A percentile compares a stretch with the other conserved stretches of the same genome.
Conservation (phyloP, 2,113 vertebrate species). For the Psittacus erithacus region DNA sequence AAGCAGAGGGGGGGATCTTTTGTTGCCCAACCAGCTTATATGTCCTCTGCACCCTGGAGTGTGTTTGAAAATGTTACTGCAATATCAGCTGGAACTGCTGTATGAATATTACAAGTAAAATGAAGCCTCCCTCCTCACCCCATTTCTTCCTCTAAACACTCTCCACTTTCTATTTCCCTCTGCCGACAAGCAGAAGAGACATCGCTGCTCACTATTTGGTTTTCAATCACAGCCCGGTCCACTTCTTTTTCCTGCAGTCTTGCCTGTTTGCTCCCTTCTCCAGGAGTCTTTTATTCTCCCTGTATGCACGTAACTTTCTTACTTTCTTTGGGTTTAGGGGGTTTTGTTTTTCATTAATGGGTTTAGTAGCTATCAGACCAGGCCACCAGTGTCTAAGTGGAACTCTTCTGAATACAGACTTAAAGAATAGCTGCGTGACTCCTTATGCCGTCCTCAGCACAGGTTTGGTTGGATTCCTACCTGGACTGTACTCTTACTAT, state of each 20-base stretch:
- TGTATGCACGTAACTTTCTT: neutral
- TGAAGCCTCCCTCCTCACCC: neutral
- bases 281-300: neutral
- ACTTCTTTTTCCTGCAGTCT: neutral
- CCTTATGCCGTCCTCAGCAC: neutral
- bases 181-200: neutral
- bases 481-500: neutral
- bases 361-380: neutral
- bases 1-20: neutral
- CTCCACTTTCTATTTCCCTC: neutral
- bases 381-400: neutral
- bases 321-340: neutral
- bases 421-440: neutral
- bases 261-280: neutral
- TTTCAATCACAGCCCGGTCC: neutral
- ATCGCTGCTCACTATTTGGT: neutral
- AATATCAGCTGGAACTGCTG: neutral
- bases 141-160: neutral
- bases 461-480: neutral
- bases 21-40: rapidly evolving
- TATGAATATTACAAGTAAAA: neutral
- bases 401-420: neutral
- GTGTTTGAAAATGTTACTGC: neutral
- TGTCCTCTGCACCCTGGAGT: neutral
- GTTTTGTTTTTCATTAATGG: too few relatives aligned